phyloP scores from a whole-genome alignment of 1,140 invertebrate genomes.

The Lasaia peninsularis region DNA sequence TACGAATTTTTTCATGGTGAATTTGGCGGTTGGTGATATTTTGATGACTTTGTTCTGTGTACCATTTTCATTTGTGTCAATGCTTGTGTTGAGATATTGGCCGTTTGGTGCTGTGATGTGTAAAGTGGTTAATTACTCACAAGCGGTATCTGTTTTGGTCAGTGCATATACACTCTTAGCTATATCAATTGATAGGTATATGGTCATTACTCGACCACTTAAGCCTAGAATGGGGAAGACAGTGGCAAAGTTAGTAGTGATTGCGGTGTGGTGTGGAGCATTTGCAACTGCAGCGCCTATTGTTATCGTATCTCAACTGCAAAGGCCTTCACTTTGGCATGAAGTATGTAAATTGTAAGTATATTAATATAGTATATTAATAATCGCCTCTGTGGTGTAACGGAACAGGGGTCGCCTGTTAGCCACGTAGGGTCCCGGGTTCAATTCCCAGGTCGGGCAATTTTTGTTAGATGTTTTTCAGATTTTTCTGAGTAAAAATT shows the following conservation, averaged over 20 bases:
- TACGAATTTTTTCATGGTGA: slow-evolving; percentile 92
- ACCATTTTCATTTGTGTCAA: slow-evolving; percentile 89
- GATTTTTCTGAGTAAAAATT: no score
- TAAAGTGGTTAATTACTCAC: slow-evolving; percentile 85
- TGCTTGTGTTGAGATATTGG: slow-evolving; percentile 86
- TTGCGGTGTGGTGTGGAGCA: slow-evolving; percentile 87
- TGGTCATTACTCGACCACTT: slow-evolving; percentile 92
- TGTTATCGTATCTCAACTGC: slow-evolving; percentile 81
- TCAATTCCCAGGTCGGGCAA: no score
- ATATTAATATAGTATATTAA: not conserved
- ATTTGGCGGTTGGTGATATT: slow-evolving; percentile 90
- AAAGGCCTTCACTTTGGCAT: slow-evolving; percentile 79
- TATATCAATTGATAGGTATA: slow-evolving; percentile 90
- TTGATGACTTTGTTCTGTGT: slow-evolving; percentile 91
- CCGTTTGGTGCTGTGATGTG: slow-evolving; percentile 89
- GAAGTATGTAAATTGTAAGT: slow-evolving; percentile 81
- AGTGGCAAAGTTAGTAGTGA: slow-evolving; percentile 84
- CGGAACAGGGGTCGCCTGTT: no score
- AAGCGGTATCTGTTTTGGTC: slow-evolving; percentile 89
- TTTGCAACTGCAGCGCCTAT: slow-evolving; percentile 89
- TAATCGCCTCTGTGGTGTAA: no score
- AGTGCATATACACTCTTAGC: slow-evolving; percentile 91
- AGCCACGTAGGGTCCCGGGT: no score
- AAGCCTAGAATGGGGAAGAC: slow-evolving; percentile 86
- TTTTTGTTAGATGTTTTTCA: no score